These are phyloP conservation scores for Lepus europaeus DNA, from an alignment of 2,113 vertebrate genomes.

Conservation along the genomic window DNA sequence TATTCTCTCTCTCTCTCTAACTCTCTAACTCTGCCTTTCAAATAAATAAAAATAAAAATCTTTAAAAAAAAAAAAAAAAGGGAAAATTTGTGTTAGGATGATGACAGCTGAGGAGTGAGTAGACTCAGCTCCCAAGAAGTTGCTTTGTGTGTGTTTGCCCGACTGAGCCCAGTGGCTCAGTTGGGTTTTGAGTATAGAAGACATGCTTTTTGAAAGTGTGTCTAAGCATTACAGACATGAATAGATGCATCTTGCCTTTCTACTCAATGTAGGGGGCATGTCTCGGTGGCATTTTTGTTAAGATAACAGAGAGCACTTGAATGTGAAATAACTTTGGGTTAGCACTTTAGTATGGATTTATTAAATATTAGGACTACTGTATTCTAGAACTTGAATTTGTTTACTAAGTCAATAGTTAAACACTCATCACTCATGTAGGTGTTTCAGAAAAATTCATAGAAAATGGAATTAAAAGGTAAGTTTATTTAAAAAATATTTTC, in stretches of 20 bases:
- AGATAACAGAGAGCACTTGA: background rate
- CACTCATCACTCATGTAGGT: background rate
- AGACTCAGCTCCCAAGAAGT: conserved; percentile 25
- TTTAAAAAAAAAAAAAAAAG: background rate
- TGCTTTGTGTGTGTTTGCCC: background rate
- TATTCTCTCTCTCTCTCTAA: too few relatives aligned
- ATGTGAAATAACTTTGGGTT: background rate
- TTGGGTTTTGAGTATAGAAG: background rate
- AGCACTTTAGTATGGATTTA: background rate
- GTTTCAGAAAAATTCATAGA: too few relatives aligned
- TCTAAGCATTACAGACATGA: background rate
- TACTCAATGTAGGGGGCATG: background rate
- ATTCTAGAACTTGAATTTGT: background rate
- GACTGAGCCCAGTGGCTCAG: background rate
- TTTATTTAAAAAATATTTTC: too few relatives aligned
- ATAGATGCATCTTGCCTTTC: background rate
- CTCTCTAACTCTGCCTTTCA: too few relatives aligned
- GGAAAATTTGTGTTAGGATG: conserved; percentile 45
- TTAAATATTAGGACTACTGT: accelerated
- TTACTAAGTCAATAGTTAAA: background rate
- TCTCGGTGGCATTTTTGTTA: background rate
- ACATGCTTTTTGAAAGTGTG: too few relatives aligned
- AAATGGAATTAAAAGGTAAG: too few relatives aligned
- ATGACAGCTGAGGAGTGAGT: background rate
- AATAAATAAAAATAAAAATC: too few relatives aligned